Percentiles rank a stretch among this genome's conserved stretches.
Evolutionary conservation across 2,113 vertebrate species (phyloP).

Genomic region (Eulemur macaco): DNA sequence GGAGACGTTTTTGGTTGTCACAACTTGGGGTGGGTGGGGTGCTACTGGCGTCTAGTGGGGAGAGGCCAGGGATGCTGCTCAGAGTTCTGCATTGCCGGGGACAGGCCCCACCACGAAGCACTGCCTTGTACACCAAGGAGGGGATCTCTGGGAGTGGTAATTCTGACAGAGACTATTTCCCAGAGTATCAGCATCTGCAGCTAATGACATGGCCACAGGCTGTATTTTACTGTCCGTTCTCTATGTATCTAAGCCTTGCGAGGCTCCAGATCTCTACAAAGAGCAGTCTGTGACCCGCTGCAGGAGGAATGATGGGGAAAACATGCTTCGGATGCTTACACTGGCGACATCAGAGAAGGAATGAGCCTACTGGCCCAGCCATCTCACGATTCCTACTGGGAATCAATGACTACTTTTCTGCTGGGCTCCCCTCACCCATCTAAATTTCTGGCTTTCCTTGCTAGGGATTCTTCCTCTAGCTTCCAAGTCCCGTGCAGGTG

Average conservation of each 20-base stretch:
- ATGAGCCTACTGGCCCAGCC: background rate
- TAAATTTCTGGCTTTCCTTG: background rate
- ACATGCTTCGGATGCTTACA: background rate
- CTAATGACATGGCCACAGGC: background rate
- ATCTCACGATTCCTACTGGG: background rate
- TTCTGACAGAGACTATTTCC: background rate
- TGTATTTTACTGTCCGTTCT: background rate
- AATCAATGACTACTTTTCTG: background rate
- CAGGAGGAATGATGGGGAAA: background rate
- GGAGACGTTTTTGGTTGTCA: background rate
- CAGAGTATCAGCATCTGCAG: background rate
- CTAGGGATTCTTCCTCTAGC: background rate
- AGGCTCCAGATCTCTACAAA: background rate
- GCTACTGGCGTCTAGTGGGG: background rate
- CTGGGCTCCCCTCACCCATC: background rate
- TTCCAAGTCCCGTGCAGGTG: background rate
- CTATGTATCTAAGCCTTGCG: background rate
- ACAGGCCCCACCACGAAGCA: accelerated
- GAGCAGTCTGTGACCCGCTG: background rate
- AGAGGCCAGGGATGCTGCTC: background rate
- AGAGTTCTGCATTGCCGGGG: accelerated
- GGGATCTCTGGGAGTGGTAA: too few relatives aligned
- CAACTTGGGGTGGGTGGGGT: too few relatives aligned
- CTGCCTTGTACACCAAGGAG: background rate
- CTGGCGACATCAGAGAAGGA: too few relatives aligned